Conservation (phyloP, 1,140 invertebrate species). For the Phortica variegata region DNA sequence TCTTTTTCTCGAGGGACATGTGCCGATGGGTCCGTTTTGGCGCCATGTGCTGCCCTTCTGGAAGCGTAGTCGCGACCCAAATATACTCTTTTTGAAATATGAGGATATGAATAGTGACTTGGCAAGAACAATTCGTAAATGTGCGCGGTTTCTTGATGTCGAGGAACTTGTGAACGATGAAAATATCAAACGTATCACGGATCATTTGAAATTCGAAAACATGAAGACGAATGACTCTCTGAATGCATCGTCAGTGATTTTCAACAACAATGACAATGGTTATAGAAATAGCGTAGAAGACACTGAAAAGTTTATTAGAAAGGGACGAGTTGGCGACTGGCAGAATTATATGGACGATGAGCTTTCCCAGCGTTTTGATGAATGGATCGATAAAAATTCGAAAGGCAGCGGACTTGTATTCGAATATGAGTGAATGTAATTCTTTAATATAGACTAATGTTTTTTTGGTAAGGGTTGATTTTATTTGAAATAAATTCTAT, state of each 20-base stretch:
- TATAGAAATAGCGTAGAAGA: conserved; percentile 59
- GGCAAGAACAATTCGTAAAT: conserved; percentile 63
- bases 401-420: conserved; percentile 67
- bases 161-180: conserved; percentile 66
- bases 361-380: conserved; percentile 69
- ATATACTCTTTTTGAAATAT: conserved; percentile 79
- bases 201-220: conserved; percentile 76
- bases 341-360: conserved; percentile 76
- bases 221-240: conserved; percentile 81
- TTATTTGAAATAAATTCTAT: too few species aligned
- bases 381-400: conserved; percentile 71
- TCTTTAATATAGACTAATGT: too few species aligned
- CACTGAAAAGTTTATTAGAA: conserved; percentile 70
- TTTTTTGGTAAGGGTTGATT: too few species aligned
- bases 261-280: conserved; percentile 59
- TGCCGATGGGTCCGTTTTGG: conserved; percentile 70
- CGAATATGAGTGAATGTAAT: conserved; percentile 59
- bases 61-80: conserved; percentile 71
- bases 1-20: conserved; percentile 71
- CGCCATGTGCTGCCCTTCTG: conserved; percentile 73
- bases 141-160: conserved; percentile 70
- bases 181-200: conserved; percentile 66
- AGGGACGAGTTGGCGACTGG: conserved; percentile 83
- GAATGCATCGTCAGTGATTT: conserved; percentile 68
- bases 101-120: conserved; percentile 83